phyloP scores from a whole-genome alignment of 1,140 invertebrate genomes.

The Drosophila seguyi region DNA sequence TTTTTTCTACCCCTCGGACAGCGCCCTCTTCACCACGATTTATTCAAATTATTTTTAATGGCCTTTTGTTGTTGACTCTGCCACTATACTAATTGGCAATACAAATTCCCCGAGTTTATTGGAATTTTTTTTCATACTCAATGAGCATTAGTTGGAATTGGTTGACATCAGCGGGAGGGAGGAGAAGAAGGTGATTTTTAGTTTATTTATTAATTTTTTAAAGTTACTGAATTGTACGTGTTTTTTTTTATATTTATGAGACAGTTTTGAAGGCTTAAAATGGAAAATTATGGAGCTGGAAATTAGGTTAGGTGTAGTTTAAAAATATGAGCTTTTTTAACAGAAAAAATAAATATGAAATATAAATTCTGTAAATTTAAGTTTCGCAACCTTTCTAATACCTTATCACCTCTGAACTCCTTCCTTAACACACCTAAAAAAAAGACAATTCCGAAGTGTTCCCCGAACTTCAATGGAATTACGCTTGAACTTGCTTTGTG shows the following conservation, averaged over 20 bases:
- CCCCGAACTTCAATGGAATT: slow-evolving; percentile 45
- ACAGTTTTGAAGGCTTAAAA: not conserved
- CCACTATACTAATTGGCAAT: slow-evolving; percentile 67
- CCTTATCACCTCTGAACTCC: not conserved
- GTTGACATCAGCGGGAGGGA: slow-evolving; percentile 25
- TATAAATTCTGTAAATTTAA: no score
- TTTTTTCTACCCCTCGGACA: slow-evolving; percentile 10
- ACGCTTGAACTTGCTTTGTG: slow-evolving; percentile 29
- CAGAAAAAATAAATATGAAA: no score
- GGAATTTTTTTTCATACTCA: slow-evolving; percentile 35
- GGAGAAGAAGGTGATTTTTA: not conserved
- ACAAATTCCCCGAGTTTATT: slow-evolving; percentile 52
- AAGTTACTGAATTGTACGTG: not conserved
- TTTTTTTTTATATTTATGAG: slow-evolving; percentile 10
- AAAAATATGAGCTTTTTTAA: no score
- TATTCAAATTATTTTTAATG: slow-evolving; percentile 79
- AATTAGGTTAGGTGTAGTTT: no score
- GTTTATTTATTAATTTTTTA: not conserved
- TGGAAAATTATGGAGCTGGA: not conserved
- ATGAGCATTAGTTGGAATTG: slow-evolving; percentile 38
- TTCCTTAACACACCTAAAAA: not conserved
- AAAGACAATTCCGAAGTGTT: slow-evolving; percentile 15
- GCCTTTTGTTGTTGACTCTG: slow-evolving; percentile 75
- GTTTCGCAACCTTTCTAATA: not conserved
- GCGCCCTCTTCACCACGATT: slow-evolving; percentile 42